phyloP scores from a whole-genome alignment of 2,113 vertebrate genomes.

The Sorex araneus region DNA sequence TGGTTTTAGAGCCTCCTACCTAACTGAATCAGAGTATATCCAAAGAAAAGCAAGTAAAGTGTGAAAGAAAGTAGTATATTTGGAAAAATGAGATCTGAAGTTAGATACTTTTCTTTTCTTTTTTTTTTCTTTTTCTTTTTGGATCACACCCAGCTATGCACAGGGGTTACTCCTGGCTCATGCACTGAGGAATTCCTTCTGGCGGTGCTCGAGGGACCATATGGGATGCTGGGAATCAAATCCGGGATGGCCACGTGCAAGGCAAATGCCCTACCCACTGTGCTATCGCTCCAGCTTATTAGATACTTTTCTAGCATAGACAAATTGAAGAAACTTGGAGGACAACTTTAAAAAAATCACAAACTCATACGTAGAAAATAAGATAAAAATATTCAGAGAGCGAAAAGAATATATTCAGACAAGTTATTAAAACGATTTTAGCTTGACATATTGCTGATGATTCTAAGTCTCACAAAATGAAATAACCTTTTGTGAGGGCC shows the following conservation, averaged over 20 bases:
- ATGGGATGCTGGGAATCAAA: no score
- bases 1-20: neutral
- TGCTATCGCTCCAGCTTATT: no score
- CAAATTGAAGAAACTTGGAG: neutral
- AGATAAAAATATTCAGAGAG: neutral
- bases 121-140: no score
- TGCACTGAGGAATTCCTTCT: no score
- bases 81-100: neutral
- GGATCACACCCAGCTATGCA: no score
- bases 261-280: no score
- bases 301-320: neutral
- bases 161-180: no score
- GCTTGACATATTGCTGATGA: neutral
- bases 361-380: neutral
- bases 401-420: neutral
- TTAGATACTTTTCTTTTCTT: neutral
- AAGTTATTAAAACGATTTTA: slow-evolving; percentile 8
- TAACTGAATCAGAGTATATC: neutral
- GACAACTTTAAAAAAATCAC: slow-evolving; percentile 33
- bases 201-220: no score
- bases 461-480: neutral
- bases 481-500: neutral
- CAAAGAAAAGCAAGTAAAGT: neutral
- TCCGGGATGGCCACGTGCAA: no score
- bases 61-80: neutral